These are phyloP conservation scores for Entomobrya proxima DNA, from an alignment of 2,888 invertebrate species.

Conservation along the genomic window DNA sequence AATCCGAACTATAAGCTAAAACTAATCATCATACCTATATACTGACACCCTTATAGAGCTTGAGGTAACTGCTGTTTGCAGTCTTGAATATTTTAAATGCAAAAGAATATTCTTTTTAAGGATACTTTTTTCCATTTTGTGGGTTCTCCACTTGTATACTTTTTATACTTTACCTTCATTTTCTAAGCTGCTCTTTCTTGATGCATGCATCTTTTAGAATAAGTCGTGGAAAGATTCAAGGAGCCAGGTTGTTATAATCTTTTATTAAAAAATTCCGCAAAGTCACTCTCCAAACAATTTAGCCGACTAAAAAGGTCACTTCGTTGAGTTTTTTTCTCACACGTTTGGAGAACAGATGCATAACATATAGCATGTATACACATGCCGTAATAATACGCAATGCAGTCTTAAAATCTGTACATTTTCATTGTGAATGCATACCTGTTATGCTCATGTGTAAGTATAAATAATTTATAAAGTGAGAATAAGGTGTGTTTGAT, in stretches of 20 bases:
- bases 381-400: not conserved
- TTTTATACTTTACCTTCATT: not conserved
- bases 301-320: constrained; percentile 73
- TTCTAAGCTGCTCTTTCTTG: not conserved
- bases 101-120: constrained; percentile 53
- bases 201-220: not conserved
- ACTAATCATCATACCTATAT: too few species aligned
- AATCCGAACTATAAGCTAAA: too few species aligned
- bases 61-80: not conserved
- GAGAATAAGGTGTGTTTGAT: not conserved
- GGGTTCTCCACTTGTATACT: constrained; percentile 21
- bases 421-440: not conserved
- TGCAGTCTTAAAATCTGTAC: not conserved
- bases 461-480: not conserved
- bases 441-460: not conserved
- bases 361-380: not conserved
- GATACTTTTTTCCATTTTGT: constrained; percentile 47
- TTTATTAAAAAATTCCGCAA: constrained; percentile 74
- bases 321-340: constrained; percentile 64
- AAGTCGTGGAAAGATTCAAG: constrained; percentile 69
- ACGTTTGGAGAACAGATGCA: constrained; percentile 12
- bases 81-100: constrained; percentile 4
- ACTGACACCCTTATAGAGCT: too few species aligned
- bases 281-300: constrained; percentile 74
- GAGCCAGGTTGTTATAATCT: constrained; percentile 72